These are phyloP conservation scores for Zaprionus ornatus DNA, from an alignment of 1,140 invertebrate species.

Conservation along the genomic window DNA sequence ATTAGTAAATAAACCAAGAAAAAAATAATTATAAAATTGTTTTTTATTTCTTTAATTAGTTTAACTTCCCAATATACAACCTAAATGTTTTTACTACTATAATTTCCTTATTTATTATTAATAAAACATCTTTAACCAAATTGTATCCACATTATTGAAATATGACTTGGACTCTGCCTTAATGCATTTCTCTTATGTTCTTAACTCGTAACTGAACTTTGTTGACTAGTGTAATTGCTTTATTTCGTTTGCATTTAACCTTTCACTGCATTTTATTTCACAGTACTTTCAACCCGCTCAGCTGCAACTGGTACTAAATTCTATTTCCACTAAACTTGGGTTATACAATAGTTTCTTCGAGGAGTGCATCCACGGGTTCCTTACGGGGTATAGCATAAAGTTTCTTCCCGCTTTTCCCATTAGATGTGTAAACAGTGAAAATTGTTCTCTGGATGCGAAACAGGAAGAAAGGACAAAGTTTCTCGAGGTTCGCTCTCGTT, in stretches of 20 bases:
- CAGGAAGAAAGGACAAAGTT: conserved; percentile 32
- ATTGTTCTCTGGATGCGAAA: conserved; percentile 19
- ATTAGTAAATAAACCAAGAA: no score
- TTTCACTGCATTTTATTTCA: background rate
- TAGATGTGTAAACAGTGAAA: conserved; percentile 52
- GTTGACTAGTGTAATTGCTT: background rate
- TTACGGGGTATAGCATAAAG: conserved; percentile 36
- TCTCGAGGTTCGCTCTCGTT: conserved; percentile 3
- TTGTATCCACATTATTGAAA: no score
- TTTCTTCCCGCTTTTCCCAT: conserved; percentile 54
- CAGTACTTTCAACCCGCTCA: background rate
- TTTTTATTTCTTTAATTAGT: no score
- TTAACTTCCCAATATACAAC: no score
- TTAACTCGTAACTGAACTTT: background rate
- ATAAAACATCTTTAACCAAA: no score
- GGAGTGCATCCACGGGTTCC: conserved; percentile 13
- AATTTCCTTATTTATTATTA: background rate
- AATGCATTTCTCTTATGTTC: background rate
- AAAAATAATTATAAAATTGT: no score
- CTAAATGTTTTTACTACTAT: background rate
- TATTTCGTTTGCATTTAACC: background rate
- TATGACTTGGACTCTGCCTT: no score
- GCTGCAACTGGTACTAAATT: background rate
- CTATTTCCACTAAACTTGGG: background rate
- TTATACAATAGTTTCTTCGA: background rate